Base-by-base conservation (phyloP, 1,140 invertebrate genomes). In the Tachypleus tridentatus region DNA sequence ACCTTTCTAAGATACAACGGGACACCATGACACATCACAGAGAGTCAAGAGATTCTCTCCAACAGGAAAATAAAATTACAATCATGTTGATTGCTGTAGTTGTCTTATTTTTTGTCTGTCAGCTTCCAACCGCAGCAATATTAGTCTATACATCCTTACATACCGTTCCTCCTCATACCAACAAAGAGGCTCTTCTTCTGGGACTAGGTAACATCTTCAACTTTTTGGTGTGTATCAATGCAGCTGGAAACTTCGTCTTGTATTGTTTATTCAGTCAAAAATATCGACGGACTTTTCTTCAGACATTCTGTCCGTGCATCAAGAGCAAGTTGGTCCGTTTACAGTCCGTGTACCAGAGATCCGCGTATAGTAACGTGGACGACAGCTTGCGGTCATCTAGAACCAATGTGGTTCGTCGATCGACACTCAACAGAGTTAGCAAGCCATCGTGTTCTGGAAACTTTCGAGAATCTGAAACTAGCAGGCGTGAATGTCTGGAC, bases 231-330 rank as follows among this genome's bases (percentile, higher is more conserved):
- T 81, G 83, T 49, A 75, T 88, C 51, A 89, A 89, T 76, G 83
- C 87, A 3, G 77, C 79, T 2, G 80, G 79, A 3, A 89, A 89
- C 77, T 89, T 90, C 75, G 78, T 90, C 61, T 76, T 90, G 51
- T 90, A 90, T 74, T 88, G 86, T 64, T 83, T 84, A 49, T 81
- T 90, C 70, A 87, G 86, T 69, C 84, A 86, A 72, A 86, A 86
- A 70, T 90, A 89, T 76, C 79, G 87, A 47, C 81, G 82, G 63
- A 89, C 87, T 6, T 84, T 90, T 68, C 77, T 83, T 56, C 74
- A 80, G 54, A 78, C 87, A 3, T 84, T 89, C 72, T 83, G 82
- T 52, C 76, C 76, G 5, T 81, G 79, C 63, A 10, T 72, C 6
- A 60, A 64, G 51, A 63, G 65, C 4, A 64, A 58, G 50, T 54